Evolutionary conservation across 2,113 vertebrate genomes (phyloP), one percentile per base, ranked within the genome.

Genomic region (Microtus pennsylvanicus): DNA sequence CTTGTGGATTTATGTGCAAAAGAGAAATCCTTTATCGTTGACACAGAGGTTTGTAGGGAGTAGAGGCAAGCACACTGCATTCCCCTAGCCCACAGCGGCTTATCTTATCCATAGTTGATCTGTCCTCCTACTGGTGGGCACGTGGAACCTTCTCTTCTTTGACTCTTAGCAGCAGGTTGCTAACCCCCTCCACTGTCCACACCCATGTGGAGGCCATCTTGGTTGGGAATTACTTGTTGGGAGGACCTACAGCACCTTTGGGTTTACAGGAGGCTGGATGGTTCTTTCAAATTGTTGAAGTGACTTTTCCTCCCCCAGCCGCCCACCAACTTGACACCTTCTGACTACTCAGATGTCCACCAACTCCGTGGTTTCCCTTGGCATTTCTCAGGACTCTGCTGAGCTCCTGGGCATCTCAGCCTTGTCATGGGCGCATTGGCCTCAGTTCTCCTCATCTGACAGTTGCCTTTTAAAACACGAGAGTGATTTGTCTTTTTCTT

Each of bases 401-500:
- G 65, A 19, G 13, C 30, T 38, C 14, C 69, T 30, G 16, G 30
- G 30, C 24, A 16, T 35, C 63, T 47, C 7, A 28, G 63, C 30
- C 63, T 95, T 47, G 11, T 67, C 58, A 2, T 30, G 75, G 11
- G 76, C 33, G 12, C 52, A n/a, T 22, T 83, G 69, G 85, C 58
- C 85, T 85, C 19, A 10, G 80, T 55, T 72, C 67, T 87, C 80
- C 26, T 82, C 50, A 19, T 72, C 90, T 42, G 19, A 80, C 94
- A 93, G 26, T 38, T 55, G 85, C 65, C 90, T 96, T 85, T 96
- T 87, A 70, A 45, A 52, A 82, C 63, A 95, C 38, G 13, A 50
- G 83, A 63, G 83, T 17, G 69, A 94, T 94, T 91, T 95, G 58
- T 95, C 96, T 72, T 95, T 97, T 89, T 89, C 33, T 90, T 77